Percentiles rank a stretch among this genome's conserved stretches.
phyloP scores from a whole-genome alignment of 2,113 vertebrate genomes.

The Platichthys stellatus region DNA sequence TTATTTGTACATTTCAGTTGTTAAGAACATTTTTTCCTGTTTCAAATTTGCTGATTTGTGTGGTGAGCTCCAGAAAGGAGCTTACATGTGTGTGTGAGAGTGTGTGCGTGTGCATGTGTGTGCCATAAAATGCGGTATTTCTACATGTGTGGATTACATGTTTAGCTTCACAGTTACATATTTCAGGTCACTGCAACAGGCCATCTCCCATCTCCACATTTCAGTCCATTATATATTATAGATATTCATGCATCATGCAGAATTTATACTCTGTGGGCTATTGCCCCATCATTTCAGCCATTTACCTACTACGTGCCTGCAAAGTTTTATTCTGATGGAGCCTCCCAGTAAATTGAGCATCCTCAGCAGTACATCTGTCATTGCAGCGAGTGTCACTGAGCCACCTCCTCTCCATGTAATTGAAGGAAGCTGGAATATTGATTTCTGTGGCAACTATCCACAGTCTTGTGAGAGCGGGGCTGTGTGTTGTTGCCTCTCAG shows the following conservation, averaged over 20 bases:
- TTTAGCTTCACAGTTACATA: background rate
- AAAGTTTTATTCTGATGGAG: constrained; percentile 19
- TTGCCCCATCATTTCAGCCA: background rate
- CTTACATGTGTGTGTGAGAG: constrained; percentile 16
- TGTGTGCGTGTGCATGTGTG: background rate
- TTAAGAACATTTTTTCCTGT: background rate
- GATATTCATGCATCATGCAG: background rate
- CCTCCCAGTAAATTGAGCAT: constrained; percentile 19
- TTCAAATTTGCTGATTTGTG: background rate
- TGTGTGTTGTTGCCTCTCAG: constrained; percentile 41
- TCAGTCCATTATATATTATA: background rate
- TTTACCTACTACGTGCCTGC: background rate
- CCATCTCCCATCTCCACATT: background rate
- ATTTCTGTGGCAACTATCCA: constrained; percentile 63
- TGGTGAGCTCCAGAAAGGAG: background rate
- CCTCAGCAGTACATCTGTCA: constrained; percentile 44
- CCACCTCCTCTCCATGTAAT: constrained; percentile 61
- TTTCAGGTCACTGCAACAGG: background rate
- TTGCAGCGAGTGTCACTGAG: constrained; percentile 47
- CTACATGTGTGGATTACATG: background rate
- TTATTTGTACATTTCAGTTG: background rate
- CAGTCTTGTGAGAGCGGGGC: constrained; percentile 32
- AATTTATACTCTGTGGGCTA: background rate
- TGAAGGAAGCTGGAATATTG: constrained; percentile 70
- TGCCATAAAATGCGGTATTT: background rate